These are phyloP conservation scores for Sinodicranocentrus sp. DNA, from an alignment of 2,888 invertebrate genomes.

Conservation along the genomic window DNA sequence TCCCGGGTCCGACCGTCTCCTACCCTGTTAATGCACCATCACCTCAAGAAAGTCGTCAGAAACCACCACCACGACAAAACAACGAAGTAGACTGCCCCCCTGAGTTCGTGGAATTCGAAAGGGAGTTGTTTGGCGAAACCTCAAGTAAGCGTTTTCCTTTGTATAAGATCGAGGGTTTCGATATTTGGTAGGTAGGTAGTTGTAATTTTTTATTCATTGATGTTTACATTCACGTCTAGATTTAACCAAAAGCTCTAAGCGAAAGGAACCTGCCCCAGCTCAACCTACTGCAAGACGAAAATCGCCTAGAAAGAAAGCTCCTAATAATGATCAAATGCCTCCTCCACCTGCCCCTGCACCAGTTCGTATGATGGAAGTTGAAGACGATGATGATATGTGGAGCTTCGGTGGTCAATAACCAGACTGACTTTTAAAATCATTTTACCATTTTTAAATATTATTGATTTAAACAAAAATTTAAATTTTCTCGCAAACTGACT, in stretches of 20 bases:
- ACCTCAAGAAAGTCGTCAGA: not conserved
- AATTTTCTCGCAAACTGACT: slow-evolving; percentile 42
- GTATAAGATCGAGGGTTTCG: no score
- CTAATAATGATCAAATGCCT: no score
- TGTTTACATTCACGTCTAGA: no score
- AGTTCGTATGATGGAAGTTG: slow-evolving; percentile 12
- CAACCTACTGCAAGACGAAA: not conserved
- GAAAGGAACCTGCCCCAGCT: no score
- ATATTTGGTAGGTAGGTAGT: no score
- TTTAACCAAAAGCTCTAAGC: no score
- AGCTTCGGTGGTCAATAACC: slow-evolving; percentile 22
- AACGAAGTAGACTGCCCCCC: not conserved
- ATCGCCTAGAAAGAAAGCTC: slow-evolving; percentile 24
- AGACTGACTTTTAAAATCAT: no score
- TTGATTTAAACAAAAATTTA: not conserved
- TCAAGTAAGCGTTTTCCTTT: not conserved
- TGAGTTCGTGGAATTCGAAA: not conserved
- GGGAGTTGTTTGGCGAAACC: not conserved
- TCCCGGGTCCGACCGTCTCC: not conserved
- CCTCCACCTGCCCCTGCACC: not conserved
- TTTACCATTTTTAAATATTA: no score
- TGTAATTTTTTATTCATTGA: no score
- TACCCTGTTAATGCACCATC: not conserved
- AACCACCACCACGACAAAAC: not conserved
- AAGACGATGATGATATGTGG: slow-evolving; percentile 56